A percentile compares a stretch with the other conserved stretches of the same genome.
These are phyloP conservation scores for Hoplostethus mediterraneus DNA, from an alignment of 2,797 vertebrate genomes.

Conservation along the genomic window DNA sequence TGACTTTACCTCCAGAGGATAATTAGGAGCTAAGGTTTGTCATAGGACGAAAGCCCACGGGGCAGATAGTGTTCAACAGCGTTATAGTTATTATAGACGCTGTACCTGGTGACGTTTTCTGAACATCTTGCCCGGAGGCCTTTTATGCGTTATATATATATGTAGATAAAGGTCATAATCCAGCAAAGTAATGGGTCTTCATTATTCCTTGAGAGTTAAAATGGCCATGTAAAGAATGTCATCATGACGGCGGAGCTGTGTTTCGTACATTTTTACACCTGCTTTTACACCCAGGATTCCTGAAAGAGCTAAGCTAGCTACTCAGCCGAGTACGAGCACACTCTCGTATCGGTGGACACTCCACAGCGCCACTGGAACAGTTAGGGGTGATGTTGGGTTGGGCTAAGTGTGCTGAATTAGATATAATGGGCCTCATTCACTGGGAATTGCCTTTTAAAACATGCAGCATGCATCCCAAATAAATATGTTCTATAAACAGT, in stretches of 20 bases:
- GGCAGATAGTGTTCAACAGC: conserved; percentile 57
- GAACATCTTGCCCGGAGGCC: conserved; percentile 52
- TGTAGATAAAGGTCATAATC: conserved; percentile 60
- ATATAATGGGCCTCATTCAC: background rate
- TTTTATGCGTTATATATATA: conserved; percentile 40
- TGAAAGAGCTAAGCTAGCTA: background rate
- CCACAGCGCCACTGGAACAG: conserved; percentile 8
- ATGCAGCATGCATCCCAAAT: no score
- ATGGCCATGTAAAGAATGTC: conserved; percentile 14
- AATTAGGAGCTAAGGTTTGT: conserved; percentile 63
- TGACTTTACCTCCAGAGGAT: conserved; percentile 66
- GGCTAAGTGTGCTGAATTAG: no score
- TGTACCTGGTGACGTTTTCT: conserved; percentile 56
- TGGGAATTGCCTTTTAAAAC: no score
- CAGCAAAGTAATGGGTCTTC: conserved; percentile 35
- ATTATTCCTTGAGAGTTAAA: conserved; percentile 17
- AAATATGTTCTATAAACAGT: no score
- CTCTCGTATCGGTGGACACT: background rate
- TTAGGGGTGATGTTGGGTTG: background rate
- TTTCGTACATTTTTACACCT: conserved; percentile 2
- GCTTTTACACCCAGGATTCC: background rate
- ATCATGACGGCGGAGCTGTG: background rate
- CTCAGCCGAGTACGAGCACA: background rate
- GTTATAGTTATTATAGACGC: conserved; percentile 59
- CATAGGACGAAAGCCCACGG: conserved; percentile 54